Evolutionary conservation across 2,888 invertebrate genomes (phyloP).

Genomic region (Petrolisthes manimaculis): DNA sequence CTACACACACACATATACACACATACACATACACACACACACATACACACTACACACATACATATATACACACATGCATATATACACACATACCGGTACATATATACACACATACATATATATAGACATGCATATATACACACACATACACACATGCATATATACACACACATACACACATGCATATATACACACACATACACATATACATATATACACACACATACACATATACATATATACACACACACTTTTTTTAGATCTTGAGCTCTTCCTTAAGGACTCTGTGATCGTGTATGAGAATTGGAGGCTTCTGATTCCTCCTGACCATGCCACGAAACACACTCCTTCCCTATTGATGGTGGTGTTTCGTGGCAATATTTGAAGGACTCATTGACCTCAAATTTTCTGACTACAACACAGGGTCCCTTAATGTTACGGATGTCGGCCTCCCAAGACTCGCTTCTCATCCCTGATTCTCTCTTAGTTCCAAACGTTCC

Average conservation of each 20-base stretch:
- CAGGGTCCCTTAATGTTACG: constrained; percentile 23
- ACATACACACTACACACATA: no score
- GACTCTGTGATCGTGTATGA: no score
- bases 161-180: constrained; percentile 3
- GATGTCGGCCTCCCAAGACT: background rate
- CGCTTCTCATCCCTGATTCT: constrained; percentile 30
- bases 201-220: constrained; percentile 7
- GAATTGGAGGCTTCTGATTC: no score
- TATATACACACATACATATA: no score
- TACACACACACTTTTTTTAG: background rate
- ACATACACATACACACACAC: no score
- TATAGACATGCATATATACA: constrained; percentile 25
- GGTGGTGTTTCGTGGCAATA: no score
- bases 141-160: constrained; percentile 29
- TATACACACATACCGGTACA: constrained; percentile 23
- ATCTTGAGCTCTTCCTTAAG: constrained; percentile 19
- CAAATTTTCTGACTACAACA: no score
- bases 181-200: constrained; percentile 5
- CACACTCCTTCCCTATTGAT: no score
- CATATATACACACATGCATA: constrained; percentile 11
- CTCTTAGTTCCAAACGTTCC: constrained; percentile 36
- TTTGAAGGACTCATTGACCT: no score
- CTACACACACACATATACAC: no score
- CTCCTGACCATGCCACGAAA: no score
- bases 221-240: background rate